These are phyloP conservation scores for Coelopa pilipes DNA, from an alignment of 2,888 invertebrate genomes.

Conservation along the genomic window DNA sequence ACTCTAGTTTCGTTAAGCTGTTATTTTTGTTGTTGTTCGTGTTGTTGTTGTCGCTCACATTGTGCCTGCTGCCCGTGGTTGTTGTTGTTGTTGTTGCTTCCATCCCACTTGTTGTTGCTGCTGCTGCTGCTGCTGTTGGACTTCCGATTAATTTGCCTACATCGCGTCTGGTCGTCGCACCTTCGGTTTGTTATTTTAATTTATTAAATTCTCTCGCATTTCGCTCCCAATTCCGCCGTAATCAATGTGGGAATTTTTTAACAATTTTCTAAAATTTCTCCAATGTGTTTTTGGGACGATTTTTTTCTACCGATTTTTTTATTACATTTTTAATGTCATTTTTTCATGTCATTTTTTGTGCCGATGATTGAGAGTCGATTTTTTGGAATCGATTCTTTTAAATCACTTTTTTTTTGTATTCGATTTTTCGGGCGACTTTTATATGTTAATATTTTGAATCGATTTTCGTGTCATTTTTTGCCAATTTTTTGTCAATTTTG, in stretches of 20 bases:
- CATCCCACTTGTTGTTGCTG: constrained; percentile 22
- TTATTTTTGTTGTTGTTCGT: not conserved
- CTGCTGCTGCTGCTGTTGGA: not conserved
- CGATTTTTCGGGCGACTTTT: too few species aligned
- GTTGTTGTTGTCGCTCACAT: constrained; percentile 4
- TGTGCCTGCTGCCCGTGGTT: constrained; percentile 14
- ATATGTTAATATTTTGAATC: too few species aligned
- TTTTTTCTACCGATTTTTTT: too few species aligned
- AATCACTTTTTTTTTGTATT: too few species aligned
- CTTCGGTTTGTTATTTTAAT: constrained; percentile 5
- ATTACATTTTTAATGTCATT: too few species aligned
- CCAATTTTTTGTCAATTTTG: too few species aligned
- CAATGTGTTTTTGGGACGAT: too few species aligned
- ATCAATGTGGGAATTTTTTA: not conserved
- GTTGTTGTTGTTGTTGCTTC: constrained; percentile 25
- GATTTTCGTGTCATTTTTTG: too few species aligned
- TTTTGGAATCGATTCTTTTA: too few species aligned
- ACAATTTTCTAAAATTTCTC: too few species aligned
- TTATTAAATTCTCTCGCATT: not conserved
- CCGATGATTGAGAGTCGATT: too few species aligned
- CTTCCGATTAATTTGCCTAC: constrained; percentile 24
- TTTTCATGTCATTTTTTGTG: too few species aligned
- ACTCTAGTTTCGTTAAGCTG: not conserved
- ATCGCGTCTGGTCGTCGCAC: not conserved
- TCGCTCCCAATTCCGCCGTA: not conserved